A percentile compares a stretch with the other conserved stretches of the same genome.
Conservation (phyloP, 2,888 invertebrate genomes). For the Athetis lepigone region DNA sequence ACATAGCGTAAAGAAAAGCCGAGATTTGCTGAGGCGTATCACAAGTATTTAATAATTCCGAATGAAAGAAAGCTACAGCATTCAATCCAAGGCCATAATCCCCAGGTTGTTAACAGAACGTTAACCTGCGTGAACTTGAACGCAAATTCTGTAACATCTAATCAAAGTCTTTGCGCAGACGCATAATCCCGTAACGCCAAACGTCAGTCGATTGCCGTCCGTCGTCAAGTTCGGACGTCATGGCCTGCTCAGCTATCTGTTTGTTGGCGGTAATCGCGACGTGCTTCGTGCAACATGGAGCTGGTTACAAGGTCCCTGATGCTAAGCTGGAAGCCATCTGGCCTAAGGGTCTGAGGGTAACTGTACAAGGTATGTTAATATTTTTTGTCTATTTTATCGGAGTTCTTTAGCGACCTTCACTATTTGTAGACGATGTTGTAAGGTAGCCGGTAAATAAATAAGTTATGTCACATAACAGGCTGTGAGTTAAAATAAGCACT, state of each 20-base stretch:
- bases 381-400: neutral
- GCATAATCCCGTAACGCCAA: slow-evolving; percentile 49
- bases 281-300: slow-evolving; percentile 62
- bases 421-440: slow-evolving; percentile 12
- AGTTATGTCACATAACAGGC: neutral
- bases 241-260: slow-evolving; percentile 60
- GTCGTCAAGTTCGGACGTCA: slow-evolving; percentile 69
- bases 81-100: no score
- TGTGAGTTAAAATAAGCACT: neutral
- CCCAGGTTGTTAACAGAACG: no score
- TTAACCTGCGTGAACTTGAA: slow-evolving; percentile 5
- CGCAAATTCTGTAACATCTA: slow-evolving; percentile 29
- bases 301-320: slow-evolving; percentile 83
- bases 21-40: no score
- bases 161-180: slow-evolving; percentile 57
- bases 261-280: slow-evolving; percentile 64
- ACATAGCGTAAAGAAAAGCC: no score
- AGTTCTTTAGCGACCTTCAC: neutral
- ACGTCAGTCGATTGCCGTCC: slow-evolving; percentile 67
- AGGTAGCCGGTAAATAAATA: neutral
- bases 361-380: slow-evolving; percentile 79
- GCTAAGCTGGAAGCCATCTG: slow-evolving; percentile 91
- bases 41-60: no score
- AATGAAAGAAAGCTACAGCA: no score
- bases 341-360: slow-evolving; percentile 91